Evolutionary conservation across 2,888 invertebrate genomes (phyloP), one percentile per base, ranked within the genome.

Genomic region (Agrotis clavis): DNA sequence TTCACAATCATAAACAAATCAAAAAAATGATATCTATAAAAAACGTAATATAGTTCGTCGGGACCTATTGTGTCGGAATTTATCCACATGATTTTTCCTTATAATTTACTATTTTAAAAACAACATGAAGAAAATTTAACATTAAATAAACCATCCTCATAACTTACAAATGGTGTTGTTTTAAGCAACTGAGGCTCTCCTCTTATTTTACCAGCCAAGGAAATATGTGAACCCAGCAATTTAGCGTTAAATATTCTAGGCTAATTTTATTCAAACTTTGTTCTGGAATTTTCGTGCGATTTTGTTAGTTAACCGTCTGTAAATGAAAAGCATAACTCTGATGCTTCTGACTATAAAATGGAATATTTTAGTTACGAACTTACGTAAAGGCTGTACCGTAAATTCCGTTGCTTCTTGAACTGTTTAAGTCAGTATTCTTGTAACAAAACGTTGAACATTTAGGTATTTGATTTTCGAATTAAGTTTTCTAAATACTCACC

Each of bases 191-290:
- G 62, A 73, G 47, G 48, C 54, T 67, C 5, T 45, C 53, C 45
- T 53, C 50, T 54, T 61, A 57, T 53, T 69, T 53, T 69, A 53
- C 63, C 51, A 78, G n/a, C 41, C 11, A 63, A 48, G 62, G 45
- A 79, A 79, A 80, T 68, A 68, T 66, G 54, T 68, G 59, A 82
- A 21, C 56, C 48, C 25, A 68, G 48, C 62, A 62, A 67, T 79
- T 64, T 64, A n/a, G 48, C 51, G 71, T 56, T 77, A 48, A 78
- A 71, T 78, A 67, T 82, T 71, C 63, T 60, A 50, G 51, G 30
- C 79, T 64, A 82, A 79, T 78, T 82, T 79, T 79, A 71, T 79
- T 67, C 45, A 71, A 82, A 78, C 82, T 78, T 82, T 71, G 66
- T 82, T 78, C 57, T 41, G 61, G 54, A 81, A 51, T 71, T 78